A percentile compares a stretch with the other conserved stretches of the same genome.
Evolutionary conservation across 1,140 invertebrate species (phyloP).

Genomic region (Drosophila obscura): DNA sequence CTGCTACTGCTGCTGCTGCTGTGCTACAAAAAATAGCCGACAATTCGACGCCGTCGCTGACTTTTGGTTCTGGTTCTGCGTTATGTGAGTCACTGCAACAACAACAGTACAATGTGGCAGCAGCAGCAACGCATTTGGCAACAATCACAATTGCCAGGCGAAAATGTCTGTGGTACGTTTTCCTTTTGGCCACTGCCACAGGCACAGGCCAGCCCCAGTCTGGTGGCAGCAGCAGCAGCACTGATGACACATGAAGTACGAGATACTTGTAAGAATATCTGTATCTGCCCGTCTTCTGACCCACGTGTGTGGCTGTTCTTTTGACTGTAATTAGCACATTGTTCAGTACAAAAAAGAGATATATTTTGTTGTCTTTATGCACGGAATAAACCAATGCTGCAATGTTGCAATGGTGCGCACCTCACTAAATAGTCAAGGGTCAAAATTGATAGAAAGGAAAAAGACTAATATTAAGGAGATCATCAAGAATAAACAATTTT

Average conservation of each 20-base stretch:
- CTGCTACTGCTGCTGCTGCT: background rate
- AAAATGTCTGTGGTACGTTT: conserved; percentile 52
- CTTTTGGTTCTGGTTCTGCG: conserved; percentile 54
- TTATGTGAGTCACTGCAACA: conserved; percentile 73
- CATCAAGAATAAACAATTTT: too few species aligned
- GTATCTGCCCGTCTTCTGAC: conserved; percentile 31
- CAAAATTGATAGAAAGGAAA: background rate
- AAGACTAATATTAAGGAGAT: too few species aligned
- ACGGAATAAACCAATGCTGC: background rate
- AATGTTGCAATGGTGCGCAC: background rate
- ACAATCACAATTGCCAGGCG: conserved; percentile 44
- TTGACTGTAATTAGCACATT: conserved; percentile 75
- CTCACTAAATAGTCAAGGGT: conserved; percentile 14
- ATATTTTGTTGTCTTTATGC: conserved; percentile 43
- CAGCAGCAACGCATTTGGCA: conserved; percentile 43
- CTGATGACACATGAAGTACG: conserved; percentile 25
- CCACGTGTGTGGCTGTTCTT: conserved; percentile 25
- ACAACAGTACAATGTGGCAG: background rate
- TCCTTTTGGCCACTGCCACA: conserved; percentile 51
- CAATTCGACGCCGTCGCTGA: conserved; percentile 60
- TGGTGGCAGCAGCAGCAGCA: conserved; percentile 20
- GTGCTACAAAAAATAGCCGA: conserved; percentile 52
- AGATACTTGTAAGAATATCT: too few species aligned
- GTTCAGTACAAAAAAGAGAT: conserved; percentile 20
- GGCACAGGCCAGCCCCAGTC: conserved; percentile 14